Percentiles rank a stretch among this genome's conserved stretches.
phyloP scores from a whole-genome alignment of 1,140 invertebrate species.

The Pseudomyrmex sp. region DNA sequence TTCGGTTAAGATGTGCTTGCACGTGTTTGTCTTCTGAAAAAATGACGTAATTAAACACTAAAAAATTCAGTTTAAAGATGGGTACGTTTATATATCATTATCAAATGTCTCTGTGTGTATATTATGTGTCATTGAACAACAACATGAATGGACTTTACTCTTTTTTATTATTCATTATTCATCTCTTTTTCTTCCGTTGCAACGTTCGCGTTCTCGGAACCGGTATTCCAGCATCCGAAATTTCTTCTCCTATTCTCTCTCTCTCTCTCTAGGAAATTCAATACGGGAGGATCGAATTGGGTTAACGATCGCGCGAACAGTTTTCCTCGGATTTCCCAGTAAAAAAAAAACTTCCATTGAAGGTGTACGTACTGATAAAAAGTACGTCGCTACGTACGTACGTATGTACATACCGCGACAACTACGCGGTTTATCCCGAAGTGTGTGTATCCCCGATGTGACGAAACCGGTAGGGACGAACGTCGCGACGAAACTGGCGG shows the following conservation, averaged over 20 bases:
- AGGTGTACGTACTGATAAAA: conserved; percentile 54
- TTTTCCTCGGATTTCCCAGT: conserved; percentile 58
- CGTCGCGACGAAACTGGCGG: no score
- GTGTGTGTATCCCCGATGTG: no score
- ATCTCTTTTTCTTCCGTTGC: background rate
- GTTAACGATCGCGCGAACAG: background rate
- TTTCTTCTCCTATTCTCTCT: background rate
- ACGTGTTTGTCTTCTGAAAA: no score
- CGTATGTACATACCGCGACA: background rate
- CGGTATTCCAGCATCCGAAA: conserved; percentile 13
- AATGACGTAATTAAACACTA: no score
- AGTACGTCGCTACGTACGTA: conserved; percentile 14
- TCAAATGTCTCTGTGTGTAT: no score
- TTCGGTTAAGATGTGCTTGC: no score
- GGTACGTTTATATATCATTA: no score
- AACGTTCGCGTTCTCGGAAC: background rate
- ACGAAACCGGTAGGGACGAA: background rate
- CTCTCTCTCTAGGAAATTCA: background rate
- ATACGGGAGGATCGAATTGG: background rate
- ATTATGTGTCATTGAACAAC: background rate
- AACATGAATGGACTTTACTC: background rate
- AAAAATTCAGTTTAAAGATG: no score
- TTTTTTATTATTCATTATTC: background rate
- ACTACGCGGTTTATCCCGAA: no score
- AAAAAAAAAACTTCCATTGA: conserved; percentile 16